Evolutionary conservation across 1,140 invertebrate genomes (phyloP).

Genomic region (Drosophila triauraria): DNA sequence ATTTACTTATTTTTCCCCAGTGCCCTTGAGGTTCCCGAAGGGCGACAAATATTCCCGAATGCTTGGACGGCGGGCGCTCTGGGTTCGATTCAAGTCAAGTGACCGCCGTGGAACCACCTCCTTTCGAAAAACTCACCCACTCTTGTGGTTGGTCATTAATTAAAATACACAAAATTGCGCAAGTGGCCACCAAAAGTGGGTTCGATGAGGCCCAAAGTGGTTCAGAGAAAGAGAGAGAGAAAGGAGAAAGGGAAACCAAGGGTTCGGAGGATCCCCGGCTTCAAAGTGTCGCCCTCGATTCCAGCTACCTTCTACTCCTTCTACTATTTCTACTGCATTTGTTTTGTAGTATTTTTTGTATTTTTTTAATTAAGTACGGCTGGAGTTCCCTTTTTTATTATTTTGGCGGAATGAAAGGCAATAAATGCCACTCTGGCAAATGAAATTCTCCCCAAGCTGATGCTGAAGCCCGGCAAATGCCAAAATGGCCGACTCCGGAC

Average conservation of each 20-base stretch:
- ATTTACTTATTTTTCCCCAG: not conserved
- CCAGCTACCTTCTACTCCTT: not conserved
- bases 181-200: constrained; percentile 39
- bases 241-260: not conserved
- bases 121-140: not conserved
- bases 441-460: constrained; percentile 41
- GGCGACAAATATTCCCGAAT: constrained; percentile 50
- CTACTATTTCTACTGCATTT: constrained; percentile 8
- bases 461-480: constrained; percentile 64
- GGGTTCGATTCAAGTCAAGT: constrained; percentile 22
- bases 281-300: constrained; percentile 46
- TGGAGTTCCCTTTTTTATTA: constrained; percentile 8
- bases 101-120: not conserved
- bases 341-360: constrained; percentile 4
- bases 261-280: constrained; percentile 21
- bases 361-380: constrained; percentile 57
- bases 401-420: constrained; percentile 33
- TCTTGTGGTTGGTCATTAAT: constrained; percentile 61
- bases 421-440: constrained; percentile 62
- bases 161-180: constrained; percentile 67
- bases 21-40: not conserved
- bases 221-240: not conserved
- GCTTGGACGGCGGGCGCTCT: constrained; percentile 10
- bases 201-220: constrained; percentile 34
- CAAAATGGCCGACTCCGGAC: constrained; percentile 70